Evolutionary conservation across 2,888 invertebrate species (phyloP), one percentile per base, ranked within the genome.

Genomic region (Ormyrus pomaceus): DNA sequence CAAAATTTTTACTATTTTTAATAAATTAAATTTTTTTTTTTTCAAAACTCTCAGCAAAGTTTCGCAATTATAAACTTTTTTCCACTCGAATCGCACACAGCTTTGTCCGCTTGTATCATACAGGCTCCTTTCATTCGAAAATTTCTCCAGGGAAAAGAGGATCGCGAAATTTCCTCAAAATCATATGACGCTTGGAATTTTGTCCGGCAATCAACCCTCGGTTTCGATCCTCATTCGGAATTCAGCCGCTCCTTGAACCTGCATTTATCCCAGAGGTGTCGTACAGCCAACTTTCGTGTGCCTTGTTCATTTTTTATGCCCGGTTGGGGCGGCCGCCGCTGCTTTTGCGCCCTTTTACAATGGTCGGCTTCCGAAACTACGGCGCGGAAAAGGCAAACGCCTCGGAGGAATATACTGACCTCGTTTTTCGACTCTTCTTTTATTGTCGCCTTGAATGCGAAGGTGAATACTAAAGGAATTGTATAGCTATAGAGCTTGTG

Each of bases 371-470:
- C 34, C 34, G 34, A 34, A 34, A 34, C 34, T 34, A 34, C 34
- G 6, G 56, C 6, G 45, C 19, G 53, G 53, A 10, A 68, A 53
- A 61, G 61, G 50, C 59, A 59, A 51, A 55, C 48, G 19, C 69
- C 74, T 75, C 58, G 58, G 45, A 58, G 64, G 74, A 64, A 59
- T 7, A 58, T 58, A 58, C 7, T 58, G 64, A 70, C 70, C 64
- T 62, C 69, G 34, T 69, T 70, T 64, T 8, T 48, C 10, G 3
- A n/a, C 58, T 65, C 59, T 51, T 34, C 19, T 34, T 78, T 66
- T 48, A 53, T 78, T 53, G 51, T 73, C 56, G 58, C 73, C 79
- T 79, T 79, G 79, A 68, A 55, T 68, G 19, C 65, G 56, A 79
- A 79, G 79, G 79, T 69, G 56, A 69, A 19, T 55, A n/a, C 66